phyloP scores from a whole-genome alignment of 2,888 invertebrate genomes.

The Athrips mouffetella region DNA sequence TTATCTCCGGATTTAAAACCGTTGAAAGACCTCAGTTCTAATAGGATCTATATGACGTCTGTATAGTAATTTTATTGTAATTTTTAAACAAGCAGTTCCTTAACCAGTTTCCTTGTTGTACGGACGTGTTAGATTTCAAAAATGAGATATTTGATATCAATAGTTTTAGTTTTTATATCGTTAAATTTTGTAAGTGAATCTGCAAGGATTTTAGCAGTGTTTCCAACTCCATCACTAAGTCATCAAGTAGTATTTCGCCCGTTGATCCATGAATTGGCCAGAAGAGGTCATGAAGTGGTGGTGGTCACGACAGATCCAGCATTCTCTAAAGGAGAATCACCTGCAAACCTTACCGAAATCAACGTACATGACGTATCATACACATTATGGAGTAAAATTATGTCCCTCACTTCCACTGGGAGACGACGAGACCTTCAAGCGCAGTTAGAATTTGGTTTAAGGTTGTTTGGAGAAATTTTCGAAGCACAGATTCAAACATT shows the following conservation, averaged over 20 bases:
- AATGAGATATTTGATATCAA: background rate
- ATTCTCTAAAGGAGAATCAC: conserved; percentile 31
- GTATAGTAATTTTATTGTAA: background rate
- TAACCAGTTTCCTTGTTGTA: background rate
- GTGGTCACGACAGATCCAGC: conserved; percentile 56
- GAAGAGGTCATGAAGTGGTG: conserved; percentile 61
- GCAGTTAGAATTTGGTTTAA: background rate
- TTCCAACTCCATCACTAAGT: conserved; percentile 59
- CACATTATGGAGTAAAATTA: conserved; percentile 23
- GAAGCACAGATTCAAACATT: conserved; percentile 28
- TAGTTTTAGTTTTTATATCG: background rate
- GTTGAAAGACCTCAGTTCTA: too few species aligned
- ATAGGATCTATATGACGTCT: too few species aligned
- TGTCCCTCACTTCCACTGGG: conserved; percentile 20
- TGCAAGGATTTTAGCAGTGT: conserved; percentile 36
- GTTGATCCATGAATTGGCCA: conserved; percentile 53
- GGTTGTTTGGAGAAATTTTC: conserved; percentile 18
- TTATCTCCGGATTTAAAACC: too few species aligned
- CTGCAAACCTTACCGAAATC: conserved; percentile 53
- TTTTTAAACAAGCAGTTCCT: background rate
- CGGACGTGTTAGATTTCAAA: background rate
- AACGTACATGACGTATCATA: conserved; percentile 43
- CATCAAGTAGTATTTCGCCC: conserved; percentile 62
- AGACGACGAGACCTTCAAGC: conserved; percentile 17
- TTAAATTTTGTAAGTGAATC: conserved; percentile 3